These are phyloP conservation scores for Tetramorium parvispinum DNA, from an alignment of 1,140 invertebrate species.

Conservation along the genomic window DNA sequence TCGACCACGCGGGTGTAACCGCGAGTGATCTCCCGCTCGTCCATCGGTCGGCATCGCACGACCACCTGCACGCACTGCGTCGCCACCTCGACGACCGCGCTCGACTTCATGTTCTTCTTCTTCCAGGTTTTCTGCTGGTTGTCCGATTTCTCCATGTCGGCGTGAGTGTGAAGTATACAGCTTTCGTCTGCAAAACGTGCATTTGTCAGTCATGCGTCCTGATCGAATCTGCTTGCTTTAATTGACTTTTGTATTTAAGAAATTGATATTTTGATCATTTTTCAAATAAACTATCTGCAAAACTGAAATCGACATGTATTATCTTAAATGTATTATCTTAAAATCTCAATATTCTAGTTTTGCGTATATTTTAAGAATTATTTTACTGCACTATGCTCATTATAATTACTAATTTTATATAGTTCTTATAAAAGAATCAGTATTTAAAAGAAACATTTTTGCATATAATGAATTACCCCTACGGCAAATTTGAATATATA, in stretches of 20 bases:
- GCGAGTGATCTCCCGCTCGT: slow-evolving; percentile 90
- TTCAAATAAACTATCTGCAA: not conserved
- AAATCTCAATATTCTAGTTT: not conserved
- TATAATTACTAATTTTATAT: not conserved
- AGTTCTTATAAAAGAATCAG: not conserved
- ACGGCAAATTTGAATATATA: not conserved
- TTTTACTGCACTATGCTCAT: not conserved
- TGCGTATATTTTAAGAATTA: not conserved
- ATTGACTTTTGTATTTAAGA: not conserved
- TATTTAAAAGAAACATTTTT: not conserved
- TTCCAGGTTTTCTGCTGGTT: slow-evolving; percentile 76
- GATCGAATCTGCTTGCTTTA: not conserved
- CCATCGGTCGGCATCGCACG: slow-evolving; percentile 95
- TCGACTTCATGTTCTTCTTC: slow-evolving; percentile 73
- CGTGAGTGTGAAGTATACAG: not conserved
- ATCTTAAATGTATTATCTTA: not conserved
- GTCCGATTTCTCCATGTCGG: slow-evolving; percentile 79
- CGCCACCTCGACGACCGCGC: slow-evolving; percentile 72
- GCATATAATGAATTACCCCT: not conserved
- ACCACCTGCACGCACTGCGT: slow-evolving; percentile 91
- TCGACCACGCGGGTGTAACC: slow-evolving; percentile 90
- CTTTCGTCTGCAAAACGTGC: slow-evolving; percentile 31
- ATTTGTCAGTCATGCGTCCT: not conserved
- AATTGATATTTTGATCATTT: not conserved
- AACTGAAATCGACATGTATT: not conserved